A percentile compares a stretch with the other conserved stretches of the same genome.
phyloP scores from a whole-genome alignment of 2,113 vertebrate species.

The Uropsilus gracilis region DNA sequence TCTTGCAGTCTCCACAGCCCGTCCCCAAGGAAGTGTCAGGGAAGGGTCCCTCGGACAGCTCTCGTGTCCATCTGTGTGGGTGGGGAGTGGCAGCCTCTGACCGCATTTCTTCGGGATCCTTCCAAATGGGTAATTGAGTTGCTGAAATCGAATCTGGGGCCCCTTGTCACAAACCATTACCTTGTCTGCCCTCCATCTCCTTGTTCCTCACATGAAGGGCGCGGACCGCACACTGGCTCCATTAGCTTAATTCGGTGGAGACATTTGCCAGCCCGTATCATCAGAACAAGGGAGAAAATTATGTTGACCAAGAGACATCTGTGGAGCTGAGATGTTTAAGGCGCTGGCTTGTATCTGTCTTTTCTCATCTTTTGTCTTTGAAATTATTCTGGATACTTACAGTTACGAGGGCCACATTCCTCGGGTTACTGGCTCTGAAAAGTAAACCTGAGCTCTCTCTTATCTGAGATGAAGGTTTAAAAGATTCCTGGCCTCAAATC shows the following conservation, averaged over 20 bases:
- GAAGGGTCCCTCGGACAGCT: slow-evolving; percentile 79
- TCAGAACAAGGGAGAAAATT: slow-evolving; percentile 75
- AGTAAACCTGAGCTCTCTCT: slow-evolving; percentile 21
- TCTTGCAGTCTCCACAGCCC: slow-evolving; percentile 79
- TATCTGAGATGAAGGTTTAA: slow-evolving; percentile 11
- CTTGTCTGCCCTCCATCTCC: slow-evolving; percentile 86
- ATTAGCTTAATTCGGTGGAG: slow-evolving; percentile 84
- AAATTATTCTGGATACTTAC: background rate
- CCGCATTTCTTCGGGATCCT: slow-evolving; percentile 88
- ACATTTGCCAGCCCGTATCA: slow-evolving; percentile 82
- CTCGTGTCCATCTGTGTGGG: slow-evolving; percentile 79
- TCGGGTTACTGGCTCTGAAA: slow-evolving; percentile 13
- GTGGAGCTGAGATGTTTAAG: slow-evolving; percentile 67
- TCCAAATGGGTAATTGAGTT: slow-evolving; percentile 88
- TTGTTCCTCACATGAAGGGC: slow-evolving; percentile 85
- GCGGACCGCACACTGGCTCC: slow-evolving; percentile 80
- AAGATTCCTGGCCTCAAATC: slow-evolving; percentile 18
- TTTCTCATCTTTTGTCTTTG: slow-evolving; percentile 37
- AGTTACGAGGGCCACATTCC: background rate
- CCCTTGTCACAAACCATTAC: slow-evolving; percentile 89
- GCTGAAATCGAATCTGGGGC: slow-evolving; percentile 88
- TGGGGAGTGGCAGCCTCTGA: slow-evolving; percentile 82
- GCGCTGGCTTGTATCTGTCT: slow-evolving; percentile 56
- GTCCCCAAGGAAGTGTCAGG: slow-evolving; percentile 79
- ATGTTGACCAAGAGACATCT: slow-evolving; percentile 78